Percentiles rank a stretch among this genome's conserved stretches.
These are phyloP conservation scores for Osmerus mordax DNA, from an alignment of 2,113 vertebrate genomes.

Conservation along the genomic window DNA sequence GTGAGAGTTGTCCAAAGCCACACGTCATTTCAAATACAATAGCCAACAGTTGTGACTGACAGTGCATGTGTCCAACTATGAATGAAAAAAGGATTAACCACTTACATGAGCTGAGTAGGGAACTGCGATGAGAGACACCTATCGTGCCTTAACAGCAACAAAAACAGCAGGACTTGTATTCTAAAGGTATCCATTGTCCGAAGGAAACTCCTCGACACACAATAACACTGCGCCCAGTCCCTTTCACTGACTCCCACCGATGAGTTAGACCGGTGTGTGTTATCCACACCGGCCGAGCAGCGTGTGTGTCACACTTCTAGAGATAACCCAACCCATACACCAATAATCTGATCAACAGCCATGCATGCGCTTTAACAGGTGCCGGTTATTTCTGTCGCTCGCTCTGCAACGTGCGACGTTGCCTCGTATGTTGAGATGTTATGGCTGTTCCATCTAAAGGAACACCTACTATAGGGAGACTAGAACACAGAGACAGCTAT, in stretches of 20 bases:
- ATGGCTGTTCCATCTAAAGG: too few relatives aligned
- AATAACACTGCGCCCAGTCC: constrained; percentile 31
- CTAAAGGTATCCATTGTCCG: constrained; percentile 87
- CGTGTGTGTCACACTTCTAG: constrained; percentile 48
- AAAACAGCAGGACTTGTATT: constrained; percentile 76
- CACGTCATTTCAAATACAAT: not conserved
- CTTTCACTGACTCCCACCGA: constrained; percentile 15
- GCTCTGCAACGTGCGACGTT: too few relatives aligned
- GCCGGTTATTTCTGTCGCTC: constrained; percentile 41
- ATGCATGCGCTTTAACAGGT: constrained; percentile 80
- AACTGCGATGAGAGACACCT: constrained; percentile 81
- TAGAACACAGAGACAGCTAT: too few relatives aligned
- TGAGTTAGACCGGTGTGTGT: not conserved
- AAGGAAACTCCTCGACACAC: constrained; percentile 50
- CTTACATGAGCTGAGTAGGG: constrained; percentile 87
- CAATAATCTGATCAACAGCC: constrained; percentile 78
- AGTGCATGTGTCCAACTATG: not conserved
- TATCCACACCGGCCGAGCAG: constrained; percentile 28
- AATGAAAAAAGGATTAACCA: constrained; percentile 51
- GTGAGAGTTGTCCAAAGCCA: too few relatives aligned
- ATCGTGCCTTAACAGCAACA: constrained; percentile 76
- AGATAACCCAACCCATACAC: constrained; percentile 68
- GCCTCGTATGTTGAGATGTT: too few relatives aligned
- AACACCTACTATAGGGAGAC: too few relatives aligned
- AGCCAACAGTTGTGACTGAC: constrained; percentile 6